Percentiles rank a stretch among this genome's conserved stretches.
phyloP scores from a whole-genome alignment of 2,888 invertebrate genomes.

The Bruchidius siliquastri region DNA sequence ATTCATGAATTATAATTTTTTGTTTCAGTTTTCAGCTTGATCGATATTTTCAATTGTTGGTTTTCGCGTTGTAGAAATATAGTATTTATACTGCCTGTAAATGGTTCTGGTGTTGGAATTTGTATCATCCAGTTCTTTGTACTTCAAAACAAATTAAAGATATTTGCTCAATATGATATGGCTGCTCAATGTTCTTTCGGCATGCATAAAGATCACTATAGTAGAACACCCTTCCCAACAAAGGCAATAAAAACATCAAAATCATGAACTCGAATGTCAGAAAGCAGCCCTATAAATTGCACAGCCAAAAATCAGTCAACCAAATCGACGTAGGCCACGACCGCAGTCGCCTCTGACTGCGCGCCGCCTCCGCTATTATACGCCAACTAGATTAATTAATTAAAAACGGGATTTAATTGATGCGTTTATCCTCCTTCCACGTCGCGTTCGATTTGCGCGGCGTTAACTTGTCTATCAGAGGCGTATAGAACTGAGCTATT shows the following conservation, averaged over 20 bases:
- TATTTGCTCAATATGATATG: too few species aligned
- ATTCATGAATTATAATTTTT: too few species aligned
- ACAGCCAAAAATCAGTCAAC: neutral
- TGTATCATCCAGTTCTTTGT: too few species aligned
- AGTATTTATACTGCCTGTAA: too few species aligned
- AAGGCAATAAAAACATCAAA: neutral
- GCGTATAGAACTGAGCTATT: neutral
- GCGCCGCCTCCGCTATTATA: neutral
- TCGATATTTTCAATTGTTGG: too few species aligned
- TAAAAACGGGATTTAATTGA: neutral
- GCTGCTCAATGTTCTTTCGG: too few species aligned
- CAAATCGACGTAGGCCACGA: neutral
- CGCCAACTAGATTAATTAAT: neutral
- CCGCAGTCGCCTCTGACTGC: neutral
- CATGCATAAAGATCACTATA: too few species aligned
- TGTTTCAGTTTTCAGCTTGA: too few species aligned
- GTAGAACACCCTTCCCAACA: too few species aligned
- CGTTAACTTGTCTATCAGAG: neutral
- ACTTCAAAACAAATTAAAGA: too few species aligned
- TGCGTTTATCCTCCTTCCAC: neutral
- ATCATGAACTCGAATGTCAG: neutral
- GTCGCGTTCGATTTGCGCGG: neutral
- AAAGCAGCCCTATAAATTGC: neutral
- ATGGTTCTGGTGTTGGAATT: too few species aligned
- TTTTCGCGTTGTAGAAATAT: too few species aligned